Conservation (phyloP, 2,888 invertebrate species). For the Perizoma affinitatum region DNA sequence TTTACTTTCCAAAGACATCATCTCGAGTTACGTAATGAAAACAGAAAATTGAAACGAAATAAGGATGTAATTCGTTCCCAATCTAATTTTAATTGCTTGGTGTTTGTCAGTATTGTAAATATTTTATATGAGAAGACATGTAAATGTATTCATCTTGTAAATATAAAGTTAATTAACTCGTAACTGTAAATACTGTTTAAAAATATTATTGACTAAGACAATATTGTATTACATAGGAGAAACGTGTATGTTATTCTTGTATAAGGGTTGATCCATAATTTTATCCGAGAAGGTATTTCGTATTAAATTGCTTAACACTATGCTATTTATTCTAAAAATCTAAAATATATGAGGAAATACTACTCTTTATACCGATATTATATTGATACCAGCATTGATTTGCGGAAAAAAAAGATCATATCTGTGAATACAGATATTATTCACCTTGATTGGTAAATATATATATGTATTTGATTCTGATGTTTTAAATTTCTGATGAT, state of each 20-base stretch:
- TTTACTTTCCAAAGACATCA: conserved; percentile 16
- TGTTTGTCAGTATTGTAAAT: conserved; percentile 47
- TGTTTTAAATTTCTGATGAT: too few relatives aligned
- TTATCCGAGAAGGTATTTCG: too few relatives aligned
- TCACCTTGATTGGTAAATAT: too few relatives aligned
- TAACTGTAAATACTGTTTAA: conserved; percentile 62
- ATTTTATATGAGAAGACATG: conserved; percentile 47
- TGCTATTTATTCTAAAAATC: too few relatives aligned
- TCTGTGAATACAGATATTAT: too few relatives aligned
- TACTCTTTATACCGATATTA: too few relatives aligned
- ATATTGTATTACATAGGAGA: conserved; percentile 44
- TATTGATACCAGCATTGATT: too few relatives aligned
- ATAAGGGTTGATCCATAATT: not conserved
- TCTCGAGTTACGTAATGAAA: conserved; percentile 16
- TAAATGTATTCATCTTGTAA: conserved; percentile 61
- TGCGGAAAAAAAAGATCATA: too few relatives aligned
- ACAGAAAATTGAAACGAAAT: conserved; percentile 16
- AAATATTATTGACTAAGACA: conserved; percentile 69
- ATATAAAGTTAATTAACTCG: conserved; percentile 53
- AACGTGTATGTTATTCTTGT: conserved; percentile 12
- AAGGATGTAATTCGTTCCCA: conserved; percentile 29
- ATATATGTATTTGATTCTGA: too few relatives aligned
- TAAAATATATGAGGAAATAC: too few relatives aligned
- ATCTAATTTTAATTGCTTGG: conserved; percentile 36
- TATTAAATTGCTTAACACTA: too few relatives aligned